Conservation (phyloP, 2,113 vertebrate genomes). For the Sceloporus tristichus region DNA sequence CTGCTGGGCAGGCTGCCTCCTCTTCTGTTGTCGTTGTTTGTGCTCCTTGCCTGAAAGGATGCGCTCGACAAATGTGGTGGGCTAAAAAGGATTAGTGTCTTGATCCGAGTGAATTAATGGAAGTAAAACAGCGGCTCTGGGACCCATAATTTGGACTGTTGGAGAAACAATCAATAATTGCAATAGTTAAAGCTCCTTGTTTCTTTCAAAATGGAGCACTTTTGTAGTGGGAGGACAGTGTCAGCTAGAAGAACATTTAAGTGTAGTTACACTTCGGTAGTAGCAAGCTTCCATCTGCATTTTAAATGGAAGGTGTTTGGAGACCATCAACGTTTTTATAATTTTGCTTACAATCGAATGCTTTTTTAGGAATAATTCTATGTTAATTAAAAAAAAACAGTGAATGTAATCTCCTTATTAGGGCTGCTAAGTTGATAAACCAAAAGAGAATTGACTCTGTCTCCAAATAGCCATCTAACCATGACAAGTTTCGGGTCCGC, state of each 20-base stretch:
- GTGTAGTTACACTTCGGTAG: slow-evolving; percentile 19
- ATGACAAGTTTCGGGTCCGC: not conserved
- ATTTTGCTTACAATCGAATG: slow-evolving; percentile 4
- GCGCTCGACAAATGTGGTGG: rapidly evolving
- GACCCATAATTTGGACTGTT: slow-evolving; percentile 16
- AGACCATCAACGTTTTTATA: slow-evolving; percentile 14
- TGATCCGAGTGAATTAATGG: slow-evolving; percentile 23
- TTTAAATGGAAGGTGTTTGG: slow-evolving; percentile 50
- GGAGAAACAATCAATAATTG: slow-evolving; percentile 33
- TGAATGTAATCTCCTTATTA: rapidly evolving
- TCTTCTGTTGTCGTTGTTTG: not conserved
- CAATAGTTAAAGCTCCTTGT: not conserved
- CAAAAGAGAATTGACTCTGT: not conserved
- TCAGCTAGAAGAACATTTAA: slow-evolving; percentile 35
- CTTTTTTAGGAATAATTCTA: not conserved
- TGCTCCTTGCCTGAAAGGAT: not conserved
- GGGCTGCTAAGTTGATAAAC: not conserved
- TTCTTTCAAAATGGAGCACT: slow-evolving; percentile 15
- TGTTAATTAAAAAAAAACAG: not conserved
- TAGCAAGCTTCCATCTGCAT: not conserved
- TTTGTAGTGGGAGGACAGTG: slow-evolving; percentile 18
- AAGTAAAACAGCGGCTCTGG: not conserved
- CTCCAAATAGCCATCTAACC: rapidly evolving
- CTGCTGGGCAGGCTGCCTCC: not conserved
- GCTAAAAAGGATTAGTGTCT: not conserved